Evolutionary conservation across 2,888 invertebrate species (phyloP).

Genomic region (Protophormia terraenovae): DNA sequence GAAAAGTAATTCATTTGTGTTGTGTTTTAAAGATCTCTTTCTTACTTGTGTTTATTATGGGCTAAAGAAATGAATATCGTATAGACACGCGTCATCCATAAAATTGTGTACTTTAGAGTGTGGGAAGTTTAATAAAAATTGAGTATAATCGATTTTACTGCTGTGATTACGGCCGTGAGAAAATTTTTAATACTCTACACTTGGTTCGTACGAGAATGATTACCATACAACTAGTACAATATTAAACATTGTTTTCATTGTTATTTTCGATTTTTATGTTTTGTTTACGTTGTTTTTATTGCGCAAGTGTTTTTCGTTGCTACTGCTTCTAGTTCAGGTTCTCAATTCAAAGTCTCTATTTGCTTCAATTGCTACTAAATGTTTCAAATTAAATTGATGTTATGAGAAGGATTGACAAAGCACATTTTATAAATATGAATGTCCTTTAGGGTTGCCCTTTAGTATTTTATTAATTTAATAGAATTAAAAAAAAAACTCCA

Average conservation of each 20-base stretch:
- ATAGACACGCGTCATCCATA: slow-evolving; percentile 76
- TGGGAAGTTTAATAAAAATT: slow-evolving; percentile 73
- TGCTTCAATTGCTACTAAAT: background rate
- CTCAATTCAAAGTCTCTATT: slow-evolving; percentile 2
- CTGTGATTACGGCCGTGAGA: slow-evolving; percentile 68
- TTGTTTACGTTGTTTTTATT: slow-evolving; percentile 57
- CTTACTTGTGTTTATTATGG: background rate
- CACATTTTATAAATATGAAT: background rate
- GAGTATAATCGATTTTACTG: slow-evolving; percentile 76
- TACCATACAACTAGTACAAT: background rate
- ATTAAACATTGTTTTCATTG: background rate
- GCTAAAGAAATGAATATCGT: slow-evolving; percentile 4
- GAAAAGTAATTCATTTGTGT: background rate
- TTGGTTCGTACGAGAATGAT: background rate
- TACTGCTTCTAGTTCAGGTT: slow-evolving; percentile 9
- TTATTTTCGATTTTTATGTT: slow-evolving; percentile 46
- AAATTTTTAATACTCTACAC: slow-evolving; percentile 55
- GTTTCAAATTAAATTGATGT: background rate
- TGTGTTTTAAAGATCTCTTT: background rate
- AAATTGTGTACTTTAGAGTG: slow-evolving; percentile 73
- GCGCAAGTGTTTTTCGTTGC: slow-evolving; percentile 62
- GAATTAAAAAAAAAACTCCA: too few relatives aligned
- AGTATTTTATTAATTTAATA: too few relatives aligned
- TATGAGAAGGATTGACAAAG: background rate
- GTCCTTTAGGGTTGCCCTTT: background rate